Conservation (phyloP, 1,140 invertebrate genomes). For the Bacillus rossius region DNA sequence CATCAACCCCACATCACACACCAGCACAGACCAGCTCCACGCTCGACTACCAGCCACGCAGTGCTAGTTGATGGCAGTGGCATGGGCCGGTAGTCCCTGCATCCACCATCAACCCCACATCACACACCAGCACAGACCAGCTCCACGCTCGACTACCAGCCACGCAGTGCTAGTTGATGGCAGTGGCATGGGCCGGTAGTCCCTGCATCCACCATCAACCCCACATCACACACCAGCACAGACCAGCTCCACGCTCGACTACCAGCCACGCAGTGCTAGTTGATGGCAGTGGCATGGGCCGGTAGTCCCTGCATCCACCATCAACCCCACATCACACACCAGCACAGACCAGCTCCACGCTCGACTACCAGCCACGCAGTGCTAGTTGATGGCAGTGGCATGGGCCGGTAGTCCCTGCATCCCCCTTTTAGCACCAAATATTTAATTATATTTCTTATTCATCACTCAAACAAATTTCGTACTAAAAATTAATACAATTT, state of each 20-base stretch:
- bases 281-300: conserved; percentile 90
- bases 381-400: conserved; percentile 68
- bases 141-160: background rate
- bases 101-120: conserved; percentile 18
- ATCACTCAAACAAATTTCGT: too few species aligned
- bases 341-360: background rate
- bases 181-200: conserved; percentile 95
- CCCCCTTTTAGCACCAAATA: background rate
- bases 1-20: background rate
- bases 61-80: conserved; percentile 52
- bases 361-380: background rate
- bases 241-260: background rate
- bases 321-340: background rate
- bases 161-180: background rate
- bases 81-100: conserved; percentile 93
- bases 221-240: background rate
- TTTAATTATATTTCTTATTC: background rate
- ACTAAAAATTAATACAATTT: too few species aligned
- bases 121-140: background rate
- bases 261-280: background rate
- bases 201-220: conserved; percentile 61
- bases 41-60: background rate
- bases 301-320: conserved; percentile 93
- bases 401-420: conserved; percentile 91
- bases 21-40: background rate